Evolutionary conservation across 2,797 vertebrate genomes (phyloP), one percentile per base, ranked within the genome.

Genomic region (Channallabes apus): DNA sequence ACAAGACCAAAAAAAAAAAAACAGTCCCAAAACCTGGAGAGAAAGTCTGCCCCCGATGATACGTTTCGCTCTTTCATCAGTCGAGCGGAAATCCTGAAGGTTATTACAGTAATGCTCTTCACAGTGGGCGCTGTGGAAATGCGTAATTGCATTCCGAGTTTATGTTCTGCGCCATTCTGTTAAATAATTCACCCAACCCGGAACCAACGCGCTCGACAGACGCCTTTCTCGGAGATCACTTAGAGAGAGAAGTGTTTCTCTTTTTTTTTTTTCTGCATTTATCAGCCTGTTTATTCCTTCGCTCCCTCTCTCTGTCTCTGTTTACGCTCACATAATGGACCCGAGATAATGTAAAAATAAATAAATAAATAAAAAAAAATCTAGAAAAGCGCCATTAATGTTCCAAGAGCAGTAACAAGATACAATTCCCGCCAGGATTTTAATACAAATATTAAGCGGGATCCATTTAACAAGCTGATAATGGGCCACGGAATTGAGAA

Each of bases 101-200:
- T 73, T 27, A 41, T 85, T 58, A 73, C 76, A 15, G 56, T 93
- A 95, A 92, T 92, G 93, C 92, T 92, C 87, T 90, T 94, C 94
- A 91, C 92, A 91, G 91, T 89, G 91, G 88, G 91, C 89, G 80
- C 88, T 18, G 77, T 92, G 89, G 90, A 90, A 91, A 87, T 88
- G 92, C 78, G 86, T 94, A 93, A 94, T 94, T 93, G 93, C 93
- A 92, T 93, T 95, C 89, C 87, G 91, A 92, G 88, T 92, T 92
- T 91, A 91, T 93, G 90, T 93, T 92, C 94, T 91, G 90, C 88
- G 89, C 84, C 54, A 38, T 91, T 89, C 91, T 94, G 90, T 90
- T 95, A 90, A 95, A 95, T 95, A 93, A 95, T 95, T 95, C 91
- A 95, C 90, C 68, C 86, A 89, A 78, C 87, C 87, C 90, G 91